Percentiles rank a stretch among this genome's conserved stretches.
Conservation (phyloP, 2,797 vertebrate species). For the Chaenodraco wilsoni region DNA sequence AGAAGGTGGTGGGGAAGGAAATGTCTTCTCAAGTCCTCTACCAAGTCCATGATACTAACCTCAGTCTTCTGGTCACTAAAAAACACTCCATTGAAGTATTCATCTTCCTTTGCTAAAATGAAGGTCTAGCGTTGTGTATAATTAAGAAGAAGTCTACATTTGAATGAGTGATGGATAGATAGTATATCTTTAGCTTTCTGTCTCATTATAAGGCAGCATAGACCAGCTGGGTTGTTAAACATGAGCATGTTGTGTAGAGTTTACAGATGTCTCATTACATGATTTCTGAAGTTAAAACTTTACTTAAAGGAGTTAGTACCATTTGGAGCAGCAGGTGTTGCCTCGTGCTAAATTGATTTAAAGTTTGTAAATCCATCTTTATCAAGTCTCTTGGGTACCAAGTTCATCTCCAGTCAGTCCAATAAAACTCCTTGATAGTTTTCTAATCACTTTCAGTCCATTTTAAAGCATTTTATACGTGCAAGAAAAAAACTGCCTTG, state of each 20-base stretch:
- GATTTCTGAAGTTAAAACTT: slow-evolving; percentile 2
- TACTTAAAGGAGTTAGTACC: background rate
- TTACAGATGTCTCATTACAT: slow-evolving; percentile 18
- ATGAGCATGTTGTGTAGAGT: background rate
- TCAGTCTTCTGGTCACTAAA: background rate
- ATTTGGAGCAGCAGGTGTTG: slow-evolving; percentile 8
- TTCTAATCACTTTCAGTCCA: background rate
- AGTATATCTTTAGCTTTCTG: no score
- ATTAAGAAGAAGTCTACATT: background rate
- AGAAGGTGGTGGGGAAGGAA: slow-evolving; percentile 22
- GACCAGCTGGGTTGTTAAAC: background rate
- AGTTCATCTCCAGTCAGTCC: slow-evolving; percentile 1
- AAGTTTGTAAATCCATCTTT: background rate
- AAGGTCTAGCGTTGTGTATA: background rate
- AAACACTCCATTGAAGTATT: background rate
- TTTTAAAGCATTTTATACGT: background rate
- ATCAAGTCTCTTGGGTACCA: background rate
- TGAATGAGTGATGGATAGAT: no score
- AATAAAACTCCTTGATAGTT: background rate
- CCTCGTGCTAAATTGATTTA: background rate
- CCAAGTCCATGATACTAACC: background rate
- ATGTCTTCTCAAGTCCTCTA: slow-evolving; percentile 6
- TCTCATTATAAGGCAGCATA: background rate
- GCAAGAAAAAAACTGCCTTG: slow-evolving; percentile 3
- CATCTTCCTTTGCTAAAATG: background rate